Percentiles rank a stretch among this genome's conserved stretches.
phyloP scores from a whole-genome alignment of 2,888 invertebrate genomes.

The Pristionchus japonicus region DNA sequence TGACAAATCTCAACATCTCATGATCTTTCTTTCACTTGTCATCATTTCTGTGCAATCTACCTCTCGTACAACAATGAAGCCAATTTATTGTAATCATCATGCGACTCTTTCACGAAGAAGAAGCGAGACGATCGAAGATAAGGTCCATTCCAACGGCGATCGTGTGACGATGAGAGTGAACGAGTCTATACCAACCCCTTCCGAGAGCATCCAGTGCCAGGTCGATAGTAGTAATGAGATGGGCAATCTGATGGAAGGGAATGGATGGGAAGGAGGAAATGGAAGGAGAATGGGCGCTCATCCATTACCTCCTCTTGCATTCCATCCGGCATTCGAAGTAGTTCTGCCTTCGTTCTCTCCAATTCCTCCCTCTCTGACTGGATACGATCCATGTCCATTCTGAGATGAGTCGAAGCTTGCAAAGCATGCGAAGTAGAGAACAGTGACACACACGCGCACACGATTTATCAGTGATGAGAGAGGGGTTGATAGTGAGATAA shows the following conservation, averaged over 20 bases:
- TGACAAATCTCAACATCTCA: conserved; percentile 41
- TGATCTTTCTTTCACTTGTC: not conserved
- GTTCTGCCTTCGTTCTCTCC: not conserved
- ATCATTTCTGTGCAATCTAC: not conserved
- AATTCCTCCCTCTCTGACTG: not conserved
- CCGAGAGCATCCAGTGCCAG: not conserved
- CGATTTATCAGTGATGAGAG: conserved; percentile 15
- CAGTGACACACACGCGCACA: not conserved
- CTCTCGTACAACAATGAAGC: conserved; percentile 7
- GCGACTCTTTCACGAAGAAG: no score
- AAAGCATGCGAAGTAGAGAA: not conserved
- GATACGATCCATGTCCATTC: not conserved
- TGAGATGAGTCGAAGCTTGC: not conserved
- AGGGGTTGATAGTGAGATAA: not conserved
- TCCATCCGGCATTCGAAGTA: conserved; percentile 12
- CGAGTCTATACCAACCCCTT: not conserved
- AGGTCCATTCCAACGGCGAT: conserved; percentile 26
- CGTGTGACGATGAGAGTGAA: not conserved
- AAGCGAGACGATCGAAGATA: conserved; percentile 16
- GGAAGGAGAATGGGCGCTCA: not conserved
- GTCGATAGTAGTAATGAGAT: conserved; percentile 12
- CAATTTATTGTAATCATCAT: not conserved
- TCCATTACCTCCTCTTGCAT: conserved; percentile 31
- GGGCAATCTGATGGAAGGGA: not conserved
- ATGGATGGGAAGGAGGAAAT: not conserved